Base-by-base conservation (phyloP, 2,888 invertebrate genomes). In the Hesperia comma region DNA sequence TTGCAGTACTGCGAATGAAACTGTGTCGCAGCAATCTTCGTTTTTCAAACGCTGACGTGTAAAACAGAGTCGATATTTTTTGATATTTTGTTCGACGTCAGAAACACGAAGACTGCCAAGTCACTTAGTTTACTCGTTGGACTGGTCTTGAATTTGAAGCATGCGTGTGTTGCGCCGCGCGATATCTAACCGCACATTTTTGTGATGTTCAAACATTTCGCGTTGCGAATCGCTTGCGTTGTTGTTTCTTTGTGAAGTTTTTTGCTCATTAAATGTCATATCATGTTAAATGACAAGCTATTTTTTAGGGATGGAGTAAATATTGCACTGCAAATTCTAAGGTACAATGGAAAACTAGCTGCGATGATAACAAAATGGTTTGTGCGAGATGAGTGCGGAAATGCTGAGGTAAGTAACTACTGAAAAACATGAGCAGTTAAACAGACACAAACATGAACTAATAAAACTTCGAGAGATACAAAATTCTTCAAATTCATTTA, bases 281-380 rank as follows among this genome's bases (percentile, higher is more conserved):
- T n/a, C 21, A 63, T 14, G 17, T 7, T 21, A 53, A 40, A 61
- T 26, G 6, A 40, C 51, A 15, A 51, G 61, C 77, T 58, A 72
- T 77, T 93, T 93, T 46, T 64, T 93, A 99, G 99, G 86, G 97
- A 98, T 83, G 96, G 96, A 72, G 96, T 99, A 68, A 99, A 99
- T 92, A 92, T 99, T 78, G 99, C 98, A 2, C 97, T 99, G 57
- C 93, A 99, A 68, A 95, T 96, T 68, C 92, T 99, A 73, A 97
- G 97, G 84, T 98, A 99, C 84, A 96, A 96, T 72, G 99, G 99
- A 1, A 98, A 98, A 81, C 91, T 99, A 75, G 96, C 97, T 69
- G 67, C 61, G 15, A 56, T 67, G 67, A 56, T 97, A 83, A 97
- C 98, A 81, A 98, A 97, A 92, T 99, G 99, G 99, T 99, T 89